Base-by-base conservation (phyloP, 2,888 invertebrate genomes). In the Bhutanitis thaidina region DNA sequence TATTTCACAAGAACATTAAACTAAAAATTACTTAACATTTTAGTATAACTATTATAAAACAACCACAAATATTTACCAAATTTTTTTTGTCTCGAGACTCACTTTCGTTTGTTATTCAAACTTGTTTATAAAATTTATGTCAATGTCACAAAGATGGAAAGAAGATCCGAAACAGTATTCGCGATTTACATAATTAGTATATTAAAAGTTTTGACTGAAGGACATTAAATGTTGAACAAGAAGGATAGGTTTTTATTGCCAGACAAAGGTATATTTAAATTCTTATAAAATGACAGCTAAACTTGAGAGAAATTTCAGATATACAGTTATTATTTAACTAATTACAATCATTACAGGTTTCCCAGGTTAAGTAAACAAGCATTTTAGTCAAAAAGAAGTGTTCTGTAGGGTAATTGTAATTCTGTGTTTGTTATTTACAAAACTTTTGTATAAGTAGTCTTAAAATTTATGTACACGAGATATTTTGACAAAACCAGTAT, bases 61-160 rank as follows among this genome's bases (percentile, higher is more conserved):
- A 12, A 39, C 9, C 20, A 40, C 10, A 34, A 9, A 12, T 4
- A 12, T 39, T 20, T 37, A 30, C 7, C 9, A 16, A 36, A 12
- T 36, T 69, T 67, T 69, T 59, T 58, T 73, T 64, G 57, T 44
- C 61, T 59, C 62, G 58, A 71, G 69, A 66, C 67, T 75, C 67
- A 75, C 78, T 81, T 81, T 80, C 81, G 71, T 74, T 73, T 70
- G 71, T 63, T 53, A 62, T 61, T 57, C 55, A 66, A 77, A 83
- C 80, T 72, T 70, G 81, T 81, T 81, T 71, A 57, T 61, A 59
- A 65, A 74, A 77, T 77, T 77, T 80, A 80, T 79, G 82, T 80
- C 82, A 84, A 81, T 81, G 83, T 77, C 80, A 77, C 71, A 65
- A 72, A 78, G 72, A 71, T 75, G 70, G 60, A 74, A 72, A 72